phyloP scores from a whole-genome alignment of 2,888 invertebrate species.

The Eupithecia inturbata region DNA sequence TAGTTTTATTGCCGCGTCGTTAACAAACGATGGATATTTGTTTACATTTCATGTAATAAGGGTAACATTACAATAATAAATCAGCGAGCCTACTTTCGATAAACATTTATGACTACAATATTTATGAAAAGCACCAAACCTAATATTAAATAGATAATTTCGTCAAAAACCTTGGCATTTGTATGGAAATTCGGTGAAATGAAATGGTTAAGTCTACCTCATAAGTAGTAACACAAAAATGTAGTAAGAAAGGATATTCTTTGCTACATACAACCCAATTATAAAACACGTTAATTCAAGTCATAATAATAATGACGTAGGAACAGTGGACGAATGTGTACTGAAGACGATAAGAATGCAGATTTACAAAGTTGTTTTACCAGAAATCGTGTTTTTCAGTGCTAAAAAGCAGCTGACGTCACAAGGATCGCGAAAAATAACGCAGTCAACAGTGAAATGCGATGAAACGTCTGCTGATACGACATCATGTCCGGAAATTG shows the following conservation, averaged over 20 bases:
- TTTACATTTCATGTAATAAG: conserved; percentile 60
- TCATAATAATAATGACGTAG: not conserved
- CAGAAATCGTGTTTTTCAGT: not conserved
- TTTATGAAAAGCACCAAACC: not conserved
- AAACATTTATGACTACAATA: conserved; percentile 7
- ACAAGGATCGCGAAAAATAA: conserved; percentile 25
- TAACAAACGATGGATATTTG: conserved; percentile 54
- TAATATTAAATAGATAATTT: not conserved
- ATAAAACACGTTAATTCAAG: not conserved
- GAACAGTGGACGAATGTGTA: not conserved
- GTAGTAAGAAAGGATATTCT: not conserved
- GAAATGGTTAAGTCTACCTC: not conserved
- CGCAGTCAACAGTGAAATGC: conserved; percentile 27
- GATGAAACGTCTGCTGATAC: conserved; percentile 50
- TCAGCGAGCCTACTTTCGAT: conserved; percentile 21
- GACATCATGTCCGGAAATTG: conserved; percentile 74
- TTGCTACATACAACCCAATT: too few species aligned
- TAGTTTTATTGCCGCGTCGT: conserved; percentile 53
- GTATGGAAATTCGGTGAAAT: not conserved
- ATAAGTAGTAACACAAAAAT: not conserved
- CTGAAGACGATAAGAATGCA: not conserved
- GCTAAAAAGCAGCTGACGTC: not conserved
- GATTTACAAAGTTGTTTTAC: not conserved
- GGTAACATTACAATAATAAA: conserved; percentile 54
- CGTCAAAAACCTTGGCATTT: not conserved